phyloP scores from a whole-genome alignment of 2,797 vertebrate genomes.

The Cyclopterus lumpus region DNA sequence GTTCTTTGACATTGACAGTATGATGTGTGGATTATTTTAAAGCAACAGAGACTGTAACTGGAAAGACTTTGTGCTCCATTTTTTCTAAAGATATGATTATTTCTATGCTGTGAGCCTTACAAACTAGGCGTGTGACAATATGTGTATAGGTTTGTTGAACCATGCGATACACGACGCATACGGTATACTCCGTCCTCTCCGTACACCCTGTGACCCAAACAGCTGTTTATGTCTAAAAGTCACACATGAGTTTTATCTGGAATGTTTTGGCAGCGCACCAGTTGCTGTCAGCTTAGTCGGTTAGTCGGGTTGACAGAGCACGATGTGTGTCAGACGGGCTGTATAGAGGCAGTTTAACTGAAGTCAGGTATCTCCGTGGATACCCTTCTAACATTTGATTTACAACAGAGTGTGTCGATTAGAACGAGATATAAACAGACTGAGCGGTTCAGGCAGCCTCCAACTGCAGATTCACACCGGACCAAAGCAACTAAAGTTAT shows the following conservation, averaged over 20 bases:
- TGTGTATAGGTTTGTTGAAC: background rate
- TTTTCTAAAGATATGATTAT: background rate
- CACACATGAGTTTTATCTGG: background rate
- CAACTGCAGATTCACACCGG: background rate
- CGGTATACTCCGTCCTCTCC: background rate
- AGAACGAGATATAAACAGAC: background rate
- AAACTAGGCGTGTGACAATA: background rate
- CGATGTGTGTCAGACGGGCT: background rate
- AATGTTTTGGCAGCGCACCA: background rate
- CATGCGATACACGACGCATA: background rate
- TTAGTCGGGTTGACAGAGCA: background rate
- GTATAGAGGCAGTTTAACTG: no score
- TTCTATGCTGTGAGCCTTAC: background rate
- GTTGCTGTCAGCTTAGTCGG: no score
- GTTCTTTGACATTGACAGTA: background rate
- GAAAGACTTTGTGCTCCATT: background rate
- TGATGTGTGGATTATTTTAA: constrained; percentile 18
- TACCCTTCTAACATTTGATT: background rate
- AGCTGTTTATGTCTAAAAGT: background rate
- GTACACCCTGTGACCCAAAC: background rate
- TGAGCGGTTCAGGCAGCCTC: no score
- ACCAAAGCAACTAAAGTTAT: no score
- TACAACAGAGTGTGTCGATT: background rate
- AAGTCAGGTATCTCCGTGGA: background rate
- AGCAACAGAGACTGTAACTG: background rate